Evolutionary conservation across 1,140 invertebrate species (phyloP), one percentile per base, ranked within the genome.

Genomic region (Plectus sambesii): DNA sequence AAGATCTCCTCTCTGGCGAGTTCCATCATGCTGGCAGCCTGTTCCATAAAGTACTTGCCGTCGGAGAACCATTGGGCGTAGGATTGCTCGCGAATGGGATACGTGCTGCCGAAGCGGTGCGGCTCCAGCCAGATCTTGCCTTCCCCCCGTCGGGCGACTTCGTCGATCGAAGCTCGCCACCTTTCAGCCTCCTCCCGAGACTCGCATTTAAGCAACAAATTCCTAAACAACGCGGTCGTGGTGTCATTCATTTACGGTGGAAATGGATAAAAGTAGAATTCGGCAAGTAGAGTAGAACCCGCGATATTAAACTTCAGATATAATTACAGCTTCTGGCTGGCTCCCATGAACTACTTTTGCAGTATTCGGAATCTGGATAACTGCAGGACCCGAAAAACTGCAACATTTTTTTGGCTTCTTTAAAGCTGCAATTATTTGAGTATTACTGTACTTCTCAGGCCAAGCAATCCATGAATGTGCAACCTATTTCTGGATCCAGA

Each of bases 51-150:
- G 2, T 66, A 55, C 22, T 60, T 62, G 2, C 70, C 74, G 63
- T 76, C 75, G n/a, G 75, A 71, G 68, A 76, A 75, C 73, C 73
- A 75, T 59, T 71, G 64, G 9, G 61, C 64, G 56, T 64, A 69
- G 2, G 62, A 61, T 24, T 72, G 66, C 27, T 69, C 61, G 36
- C 74, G 56, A 2, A 63, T 58, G 5, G 74, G 74, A 26, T 69
- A 75, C 47, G 71, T 73, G 0, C 73, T 74, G 29, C 64, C 47
- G 55, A 70, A 72, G 26, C 69, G 58, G 26, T 72, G 69, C 17
- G 51, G 49, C 33, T 60, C 41, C 19, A 66, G 22, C 64, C 64
- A 67, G 8, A 63, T 43, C 38, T 49, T 29, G 9, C 36, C 24
- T 42, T 48, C 46, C 8, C 48, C 49, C 20, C 46, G 47, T 3